Conservation (phyloP, 2,113 vertebrate genomes). For the Stegastes partitus region DNA sequence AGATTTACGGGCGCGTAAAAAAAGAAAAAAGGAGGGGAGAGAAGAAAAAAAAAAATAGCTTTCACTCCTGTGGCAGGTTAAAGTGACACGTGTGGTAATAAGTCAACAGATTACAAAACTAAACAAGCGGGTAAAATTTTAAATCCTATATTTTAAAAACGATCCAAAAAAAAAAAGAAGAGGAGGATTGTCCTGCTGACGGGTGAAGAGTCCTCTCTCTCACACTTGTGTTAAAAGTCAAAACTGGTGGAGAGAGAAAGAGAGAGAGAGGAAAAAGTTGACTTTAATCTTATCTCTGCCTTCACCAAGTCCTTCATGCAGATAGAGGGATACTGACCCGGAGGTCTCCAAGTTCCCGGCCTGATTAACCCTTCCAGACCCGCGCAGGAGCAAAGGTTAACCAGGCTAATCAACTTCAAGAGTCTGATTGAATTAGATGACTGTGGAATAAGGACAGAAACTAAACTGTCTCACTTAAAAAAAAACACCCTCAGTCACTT, state of each 20-base stretch:
- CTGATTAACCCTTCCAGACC: constrained; percentile 92
- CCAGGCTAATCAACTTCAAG: constrained; percentile 85
- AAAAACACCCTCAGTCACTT: background rate
- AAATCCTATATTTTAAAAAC: background rate
- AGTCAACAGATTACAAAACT: constrained; percentile 13
- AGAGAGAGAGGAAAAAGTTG: constrained; percentile 69
- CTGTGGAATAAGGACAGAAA: constrained; percentile 61
- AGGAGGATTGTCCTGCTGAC: background rate
- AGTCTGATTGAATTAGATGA: constrained; percentile 80
- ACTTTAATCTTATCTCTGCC: constrained; percentile 85
- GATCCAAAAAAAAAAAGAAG: background rate
- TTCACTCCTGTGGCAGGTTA: constrained; percentile 51
- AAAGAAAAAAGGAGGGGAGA: too few relatives aligned
- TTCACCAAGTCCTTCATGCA: constrained; percentile 84
- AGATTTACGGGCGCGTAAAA: constrained; percentile 66
- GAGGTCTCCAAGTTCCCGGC: constrained; percentile 85
- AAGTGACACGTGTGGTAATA: constrained; percentile 31
- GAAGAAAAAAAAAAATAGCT: constrained; percentile 22
- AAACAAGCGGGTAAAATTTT: background rate
- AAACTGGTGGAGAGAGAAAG: background rate
- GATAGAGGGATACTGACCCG: constrained; percentile 86
- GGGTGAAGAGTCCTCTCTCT: constrained; percentile 71
- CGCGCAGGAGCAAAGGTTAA: constrained; percentile 88
- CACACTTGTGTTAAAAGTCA: constrained; percentile 61
- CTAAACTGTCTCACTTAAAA: constrained; percentile 30